Base-by-base conservation (phyloP, 2,888 invertebrate species). In the Nomada fabriciana region DNA sequence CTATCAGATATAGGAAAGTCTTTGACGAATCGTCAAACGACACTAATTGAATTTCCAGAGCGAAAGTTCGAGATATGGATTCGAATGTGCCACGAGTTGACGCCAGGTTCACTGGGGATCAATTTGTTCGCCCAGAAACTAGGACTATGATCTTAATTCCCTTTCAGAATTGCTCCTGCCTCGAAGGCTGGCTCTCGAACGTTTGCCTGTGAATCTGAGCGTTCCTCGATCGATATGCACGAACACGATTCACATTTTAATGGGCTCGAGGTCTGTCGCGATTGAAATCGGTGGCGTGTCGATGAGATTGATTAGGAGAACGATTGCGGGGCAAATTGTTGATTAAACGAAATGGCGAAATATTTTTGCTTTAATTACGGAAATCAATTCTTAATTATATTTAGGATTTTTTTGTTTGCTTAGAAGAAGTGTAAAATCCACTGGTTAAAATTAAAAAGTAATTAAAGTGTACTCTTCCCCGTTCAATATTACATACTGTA, bases 141-240 rank as follows among this genome's bases (percentile, higher is more conserved):
- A 15, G 77, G 64, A 83, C 82, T 82, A 82, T 60, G 72, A 70
- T 73, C 76, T 78, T 75, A 82, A 77, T 68, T 78, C 71, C 59
- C 68, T 20, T 67, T 75, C 59, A 60, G 53, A 47, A 81, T 80
- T 76, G 60, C 67, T 60, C 50, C 68, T 74, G 74, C 36, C 60
- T 57, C 43, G 29, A 55, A 63, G 69, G 29, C 29, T 55, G 64
- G 74, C 61, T 78, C 36, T 47, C 52, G 25, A 25, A 43, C 43
- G 7, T 15, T 36, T 53, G 18, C 15, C 53, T 47, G 43, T 20
- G 36, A 18, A 25, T 9, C 13, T n/a, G 29, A 60, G 23, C 20
- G 50, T 2, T 10, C 0, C 50, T 25, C 63, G 75, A 76, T 79
- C 76, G 64, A 79, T 78, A 61, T 9, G 61, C 15, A n/a, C 36